phyloP scores from a whole-genome alignment of 1,140 invertebrate genomes.

The Sitophilus oryzae region DNA sequence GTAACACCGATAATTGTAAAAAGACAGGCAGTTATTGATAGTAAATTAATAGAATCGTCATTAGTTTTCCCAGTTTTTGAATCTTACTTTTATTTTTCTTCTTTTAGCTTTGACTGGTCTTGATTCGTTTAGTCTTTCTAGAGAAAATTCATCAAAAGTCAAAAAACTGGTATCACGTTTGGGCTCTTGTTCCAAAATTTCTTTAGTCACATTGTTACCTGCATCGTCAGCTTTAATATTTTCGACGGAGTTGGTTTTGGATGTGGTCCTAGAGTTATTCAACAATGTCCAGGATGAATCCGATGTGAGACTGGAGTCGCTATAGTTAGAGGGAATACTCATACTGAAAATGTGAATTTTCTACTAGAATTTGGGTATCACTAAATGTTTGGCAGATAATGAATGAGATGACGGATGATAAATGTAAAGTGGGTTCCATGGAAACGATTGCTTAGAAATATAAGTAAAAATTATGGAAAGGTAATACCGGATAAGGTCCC shows the following conservation, averaged over 20 bases:
- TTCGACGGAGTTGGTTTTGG: constrained; percentile 11
- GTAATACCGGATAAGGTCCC: too few relatives aligned
- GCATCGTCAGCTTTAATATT: neutral
- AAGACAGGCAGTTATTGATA: constrained; percentile 17
- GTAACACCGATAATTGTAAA: constrained; percentile 19
- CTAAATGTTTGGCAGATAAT: constrained; percentile 8
- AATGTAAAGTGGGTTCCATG: neutral
- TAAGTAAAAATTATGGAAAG: too few relatives aligned
- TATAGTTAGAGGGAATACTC: constrained; percentile 1
- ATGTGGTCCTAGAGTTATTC: constrained; percentile 4
- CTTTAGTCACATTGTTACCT: constrained; percentile 7
- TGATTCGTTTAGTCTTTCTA: neutral
- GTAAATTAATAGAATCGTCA: constrained; percentile 7
- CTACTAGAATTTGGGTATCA: constrained; percentile 11
- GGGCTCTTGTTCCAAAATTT: neutral
- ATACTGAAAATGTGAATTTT: constrained; percentile 10
- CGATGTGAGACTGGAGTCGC: constrained; percentile 16
- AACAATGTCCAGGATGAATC: constrained; percentile 25
- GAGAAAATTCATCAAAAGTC: constrained; percentile 1
- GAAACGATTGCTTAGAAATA: too few relatives aligned
- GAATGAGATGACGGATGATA: constrained; percentile 8
- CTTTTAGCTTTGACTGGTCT: neutral
- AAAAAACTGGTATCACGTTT: neutral
- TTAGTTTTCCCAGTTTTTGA: neutral
- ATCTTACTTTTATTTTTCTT: constrained; percentile 1